These are phyloP conservation scores for Dendrolimus kikuchii DNA, from an alignment of 1,140 invertebrate species.

Conservation along the genomic window DNA sequence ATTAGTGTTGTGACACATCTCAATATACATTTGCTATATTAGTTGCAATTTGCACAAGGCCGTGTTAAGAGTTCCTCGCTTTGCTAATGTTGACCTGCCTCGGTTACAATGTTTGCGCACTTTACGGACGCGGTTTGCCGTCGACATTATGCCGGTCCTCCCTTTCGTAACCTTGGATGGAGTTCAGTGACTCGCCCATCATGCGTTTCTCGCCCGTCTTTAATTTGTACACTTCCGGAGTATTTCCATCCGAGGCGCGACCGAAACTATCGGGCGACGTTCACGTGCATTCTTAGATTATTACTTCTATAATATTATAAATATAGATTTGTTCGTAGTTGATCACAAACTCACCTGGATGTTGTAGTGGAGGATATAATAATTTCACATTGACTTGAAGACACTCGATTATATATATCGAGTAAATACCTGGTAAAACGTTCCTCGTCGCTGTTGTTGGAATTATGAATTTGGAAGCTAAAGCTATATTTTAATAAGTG, in stretches of 20 bases:
- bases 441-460: too few species aligned
- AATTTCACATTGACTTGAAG: too few species aligned
- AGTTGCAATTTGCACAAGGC: neutral
- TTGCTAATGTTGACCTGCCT: slow-evolving; percentile 42
- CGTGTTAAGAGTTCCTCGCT: neutral
- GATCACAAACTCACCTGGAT: too few species aligned
- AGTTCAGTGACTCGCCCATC: slow-evolving; percentile 42
- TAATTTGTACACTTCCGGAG: slow-evolving; percentile 47
- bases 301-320: slow-evolving; percentile 23
- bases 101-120: slow-evolving; percentile 44
- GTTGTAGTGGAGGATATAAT: too few species aligned
- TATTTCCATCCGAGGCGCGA: slow-evolving; percentile 42
- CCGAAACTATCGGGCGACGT: slow-evolving; percentile 30
- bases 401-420: too few species aligned
- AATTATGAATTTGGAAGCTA: too few species aligned
- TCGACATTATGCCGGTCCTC: slow-evolving; percentile 33
- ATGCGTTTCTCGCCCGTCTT: slow-evolving; percentile 27
- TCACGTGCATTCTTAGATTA: slow-evolving; percentile 25
- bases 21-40: neutral
- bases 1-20: too few species aligned
- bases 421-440: too few species aligned
- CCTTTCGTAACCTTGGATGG: slow-evolving; percentile 42
- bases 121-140: slow-evolving; percentile 47
- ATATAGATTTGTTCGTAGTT: neutral
- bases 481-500: too few species aligned